A percentile compares a stretch with the other conserved stretches of the same genome.
Conservation (phyloP, 2,797 vertebrate species). For the Chelon auratus region DNA sequence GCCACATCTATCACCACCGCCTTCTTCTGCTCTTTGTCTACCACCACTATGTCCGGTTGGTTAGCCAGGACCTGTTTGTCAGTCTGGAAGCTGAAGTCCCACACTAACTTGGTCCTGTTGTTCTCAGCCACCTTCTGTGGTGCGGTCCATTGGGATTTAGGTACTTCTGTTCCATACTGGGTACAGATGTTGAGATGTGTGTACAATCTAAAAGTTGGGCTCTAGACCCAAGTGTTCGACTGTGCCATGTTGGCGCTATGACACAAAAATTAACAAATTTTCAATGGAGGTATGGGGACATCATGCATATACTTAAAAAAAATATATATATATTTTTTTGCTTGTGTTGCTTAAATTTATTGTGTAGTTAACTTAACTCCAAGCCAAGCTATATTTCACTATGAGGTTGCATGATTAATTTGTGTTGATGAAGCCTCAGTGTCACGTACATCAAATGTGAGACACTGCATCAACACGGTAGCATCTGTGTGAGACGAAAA, state of each 20-base stretch:
- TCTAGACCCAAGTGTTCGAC: background rate
- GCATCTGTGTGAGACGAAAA: constrained; percentile 23
- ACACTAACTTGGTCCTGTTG: too few species aligned
- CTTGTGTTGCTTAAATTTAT: constrained; percentile 4
- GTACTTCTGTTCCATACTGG: too few species aligned
- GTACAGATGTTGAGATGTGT: too few species aligned
- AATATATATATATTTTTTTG: constrained; percentile 10
- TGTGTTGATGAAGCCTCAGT: constrained; percentile 13
- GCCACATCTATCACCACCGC: too few species aligned
- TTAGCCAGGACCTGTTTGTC: too few species aligned
- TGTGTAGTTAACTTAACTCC: background rate
- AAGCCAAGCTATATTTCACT: constrained; percentile 23
- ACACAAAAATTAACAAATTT: too few species aligned
- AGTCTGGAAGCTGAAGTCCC: too few species aligned
- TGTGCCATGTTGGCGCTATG: background rate
- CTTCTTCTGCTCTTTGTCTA: too few species aligned
- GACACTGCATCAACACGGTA: constrained; percentile 1
- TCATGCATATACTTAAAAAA: constrained; percentile 10
- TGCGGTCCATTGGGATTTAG: too few species aligned
- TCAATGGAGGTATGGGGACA: background rate
- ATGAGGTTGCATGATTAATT: constrained; percentile 15
- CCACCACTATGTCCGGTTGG: too few species aligned
- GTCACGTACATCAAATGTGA: constrained; percentile 5
- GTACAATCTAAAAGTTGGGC: too few species aligned
- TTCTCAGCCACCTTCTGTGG: too few species aligned